Base-by-base conservation (phyloP, 2,888 invertebrate species). In the Dexiosoma caninum region DNA sequence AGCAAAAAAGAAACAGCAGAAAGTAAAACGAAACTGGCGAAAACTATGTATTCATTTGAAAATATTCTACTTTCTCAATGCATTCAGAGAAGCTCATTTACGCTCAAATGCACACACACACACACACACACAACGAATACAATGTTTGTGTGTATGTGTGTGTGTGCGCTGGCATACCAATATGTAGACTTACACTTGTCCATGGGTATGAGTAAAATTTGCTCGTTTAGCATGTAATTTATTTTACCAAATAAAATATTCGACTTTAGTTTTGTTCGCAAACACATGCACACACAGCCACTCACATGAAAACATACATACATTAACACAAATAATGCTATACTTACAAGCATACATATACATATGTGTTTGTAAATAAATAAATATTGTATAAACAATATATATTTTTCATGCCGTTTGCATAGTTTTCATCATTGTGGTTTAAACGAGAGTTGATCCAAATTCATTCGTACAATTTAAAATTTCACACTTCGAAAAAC, bases 241-340 rank as follows among this genome's bases (percentile, higher is more conserved):
- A 83, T 83, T 83, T 83, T 79, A 49, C 74, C 74, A 81, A 81
- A 83, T 83, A 82, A 83, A 75, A 83, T 81, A 82, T 81, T 83
- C 75, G 46, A 75, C 78, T 67, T 82, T 74, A 59, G 70, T 81
- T 57, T 69, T 55, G n/a, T 2, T 49, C 8, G 14, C 6, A 67
- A 44, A 46, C 32, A 60, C 2, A 37, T n/a, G 19, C 7, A 23
- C 12, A 37, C 5, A 16, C 12, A 72, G 0, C 51, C 8, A 42
- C 10, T 14, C 9, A 51, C n/a, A 53, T 14, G 12, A 16, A 37
- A 14, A 49, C 30, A 14, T n/a, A 6, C 6, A 67, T n/a, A 23
- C n/a, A 40, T 8, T 8, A 2, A 35, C 12, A n/a, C n/a, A n/a
- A n/a, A n/a, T n/a, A n/a, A n/a, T n/a, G n/a, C n/a, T n/a, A n/a